Percentiles rank a stretch among this genome's conserved stretches.
Evolutionary conservation across 1,140 invertebrate genomes (phyloP).

Genomic region (Temnothorax curvispinosus): DNA sequence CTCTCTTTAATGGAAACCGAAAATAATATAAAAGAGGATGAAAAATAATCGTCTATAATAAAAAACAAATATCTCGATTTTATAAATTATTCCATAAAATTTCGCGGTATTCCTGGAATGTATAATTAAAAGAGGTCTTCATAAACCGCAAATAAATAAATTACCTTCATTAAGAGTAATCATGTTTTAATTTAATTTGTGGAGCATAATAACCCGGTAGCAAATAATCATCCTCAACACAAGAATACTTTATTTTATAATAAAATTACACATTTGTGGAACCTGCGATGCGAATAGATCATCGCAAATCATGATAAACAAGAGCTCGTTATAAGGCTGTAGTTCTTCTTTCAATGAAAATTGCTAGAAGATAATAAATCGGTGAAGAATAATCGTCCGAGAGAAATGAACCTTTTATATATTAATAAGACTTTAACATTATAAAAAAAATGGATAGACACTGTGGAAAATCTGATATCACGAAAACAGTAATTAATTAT

Average conservation of each 20-base stretch:
- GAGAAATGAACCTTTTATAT: background rate
- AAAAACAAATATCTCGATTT: background rate
- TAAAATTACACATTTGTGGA: background rate
- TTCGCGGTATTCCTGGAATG: background rate
- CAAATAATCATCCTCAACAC: background rate
- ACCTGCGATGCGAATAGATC: background rate
- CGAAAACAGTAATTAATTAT: background rate
- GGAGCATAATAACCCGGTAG: background rate
- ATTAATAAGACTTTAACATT: background rate
- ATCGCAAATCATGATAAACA: background rate
- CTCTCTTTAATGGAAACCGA: background rate
- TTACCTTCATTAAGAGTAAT: background rate
- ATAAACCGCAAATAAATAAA: background rate
- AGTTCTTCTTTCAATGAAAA: background rate
- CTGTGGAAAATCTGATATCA: background rate
- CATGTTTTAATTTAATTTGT: background rate
- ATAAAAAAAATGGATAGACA: background rate
- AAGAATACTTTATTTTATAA: slow-evolving; percentile 10
- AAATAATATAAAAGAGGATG: background rate
- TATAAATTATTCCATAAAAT: background rate
- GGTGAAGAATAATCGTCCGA: background rate
- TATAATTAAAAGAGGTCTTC: background rate
- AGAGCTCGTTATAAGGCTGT: background rate
- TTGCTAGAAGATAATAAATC: background rate
- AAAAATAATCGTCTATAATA: background rate